These are phyloP conservation scores for Proterorhinus semilunaris DNA, from an alignment of 2,113 vertebrate genomes.

Conservation along the genomic window DNA sequence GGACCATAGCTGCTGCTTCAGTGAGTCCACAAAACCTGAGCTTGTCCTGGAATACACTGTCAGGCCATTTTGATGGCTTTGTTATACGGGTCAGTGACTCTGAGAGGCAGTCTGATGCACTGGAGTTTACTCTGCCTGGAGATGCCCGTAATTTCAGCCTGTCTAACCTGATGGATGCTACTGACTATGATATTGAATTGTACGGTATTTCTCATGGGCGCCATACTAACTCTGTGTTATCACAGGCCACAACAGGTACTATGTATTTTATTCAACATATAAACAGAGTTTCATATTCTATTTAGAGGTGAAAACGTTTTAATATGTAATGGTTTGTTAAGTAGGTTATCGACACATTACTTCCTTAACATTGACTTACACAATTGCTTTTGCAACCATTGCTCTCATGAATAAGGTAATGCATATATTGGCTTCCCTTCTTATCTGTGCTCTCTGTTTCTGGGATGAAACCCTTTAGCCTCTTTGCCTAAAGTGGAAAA, in stretches of 20 bases:
- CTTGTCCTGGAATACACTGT: constrained; percentile 73
- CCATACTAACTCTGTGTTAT: constrained; percentile 68
- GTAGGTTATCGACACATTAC: neutral
- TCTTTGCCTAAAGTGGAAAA: constrained; percentile 93
- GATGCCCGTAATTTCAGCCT: constrained; percentile 58
- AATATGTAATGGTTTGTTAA: neutral
- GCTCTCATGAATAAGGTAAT: constrained; percentile 60
- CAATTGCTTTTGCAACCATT: constrained; percentile 69
- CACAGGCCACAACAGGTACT: constrained; percentile 76
- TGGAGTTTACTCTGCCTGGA: constrained; percentile 68
- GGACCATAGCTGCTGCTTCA: constrained; percentile 64
- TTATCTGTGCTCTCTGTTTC: constrained; percentile 16
- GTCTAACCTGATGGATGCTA: constrained; percentile 73
- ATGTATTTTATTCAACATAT: constrained; percentile 52
- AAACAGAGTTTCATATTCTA: neutral
- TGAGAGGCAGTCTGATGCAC: constrained; percentile 66
- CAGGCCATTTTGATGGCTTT: constrained; percentile 77
- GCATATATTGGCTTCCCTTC: constrained; percentile 57
- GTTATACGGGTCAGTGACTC: constrained; percentile 73
- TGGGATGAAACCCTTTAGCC: constrained; percentile 76
- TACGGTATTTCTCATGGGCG: constrained; percentile 75
- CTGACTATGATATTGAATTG: constrained; percentile 73
- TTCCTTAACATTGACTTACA: neutral
- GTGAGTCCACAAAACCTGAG: constrained; percentile 72
- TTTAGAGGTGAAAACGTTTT: no score